Evolutionary conservation across 1,140 invertebrate species (phyloP).

Genomic region (Drosophila sulfurigaster): DNA sequence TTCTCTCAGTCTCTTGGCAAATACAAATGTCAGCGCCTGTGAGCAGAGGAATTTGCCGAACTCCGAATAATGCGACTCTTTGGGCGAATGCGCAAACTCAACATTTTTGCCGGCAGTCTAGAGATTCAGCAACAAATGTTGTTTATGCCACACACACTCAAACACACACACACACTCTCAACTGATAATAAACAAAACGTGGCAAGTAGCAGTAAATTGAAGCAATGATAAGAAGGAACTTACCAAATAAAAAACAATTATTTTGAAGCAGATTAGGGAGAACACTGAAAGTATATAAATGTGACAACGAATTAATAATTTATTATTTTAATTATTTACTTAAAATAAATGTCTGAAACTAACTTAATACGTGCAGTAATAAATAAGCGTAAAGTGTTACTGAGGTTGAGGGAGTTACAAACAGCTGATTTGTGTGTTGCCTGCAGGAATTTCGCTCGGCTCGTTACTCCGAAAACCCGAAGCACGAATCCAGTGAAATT

Average conservation of each 20-base stretch:
- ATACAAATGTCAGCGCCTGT: neutral
- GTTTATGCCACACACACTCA: conserved; percentile 51
- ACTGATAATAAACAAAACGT: conserved; percentile 67
- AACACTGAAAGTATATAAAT: too few species aligned
- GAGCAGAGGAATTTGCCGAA: conserved; percentile 64
- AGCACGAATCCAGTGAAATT: conserved; percentile 2
- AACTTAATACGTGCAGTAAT: neutral
- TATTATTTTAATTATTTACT: neutral
- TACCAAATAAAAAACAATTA: too few species aligned
- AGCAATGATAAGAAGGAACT: neutral
- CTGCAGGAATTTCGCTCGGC: conserved; percentile 59
- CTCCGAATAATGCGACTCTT: conserved; percentile 59
- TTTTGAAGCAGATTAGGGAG: too few species aligned
- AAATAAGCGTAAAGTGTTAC: conserved; percentile 4
- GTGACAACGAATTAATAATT: too few species aligned
- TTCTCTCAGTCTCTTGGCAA: conserved; percentile 5
- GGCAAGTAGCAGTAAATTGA: conserved; percentile 4
- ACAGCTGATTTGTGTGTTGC: conserved; percentile 68
- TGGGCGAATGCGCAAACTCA: conserved; percentile 68
- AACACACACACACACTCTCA: neutral
- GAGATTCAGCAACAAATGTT: conserved; percentile 80
- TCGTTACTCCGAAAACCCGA: conserved; percentile 57
- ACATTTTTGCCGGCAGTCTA: conserved; percentile 64
- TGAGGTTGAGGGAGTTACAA: neutral
- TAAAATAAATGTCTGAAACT: neutral